These are phyloP conservation scores for Numida meleagris DNA, from an alignment of 2,113 vertebrate genomes.

Conservation along the genomic window DNA sequence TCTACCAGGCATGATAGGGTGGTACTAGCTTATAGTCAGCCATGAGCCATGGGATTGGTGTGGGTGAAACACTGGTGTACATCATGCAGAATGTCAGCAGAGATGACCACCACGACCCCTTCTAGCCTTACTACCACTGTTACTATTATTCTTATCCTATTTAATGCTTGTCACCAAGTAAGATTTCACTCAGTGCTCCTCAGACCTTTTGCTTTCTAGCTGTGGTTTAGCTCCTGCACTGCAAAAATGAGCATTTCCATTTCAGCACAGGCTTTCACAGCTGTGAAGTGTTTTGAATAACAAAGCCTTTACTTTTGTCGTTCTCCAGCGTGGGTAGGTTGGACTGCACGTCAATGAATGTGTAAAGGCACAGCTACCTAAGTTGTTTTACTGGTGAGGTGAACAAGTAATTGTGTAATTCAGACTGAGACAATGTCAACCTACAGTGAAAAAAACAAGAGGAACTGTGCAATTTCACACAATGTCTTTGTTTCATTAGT, in stretches of 20 bases:
- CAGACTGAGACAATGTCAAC: neutral
- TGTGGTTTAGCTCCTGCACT: neutral
- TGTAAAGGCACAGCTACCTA: neutral
- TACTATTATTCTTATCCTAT: neutral
- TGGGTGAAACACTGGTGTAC: neutral
- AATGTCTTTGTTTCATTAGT: neutral
- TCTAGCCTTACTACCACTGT: neutral
- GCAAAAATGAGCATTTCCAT: neutral
- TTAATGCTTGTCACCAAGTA: neutral
- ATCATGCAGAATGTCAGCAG: neutral
- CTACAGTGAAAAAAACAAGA: neutral
- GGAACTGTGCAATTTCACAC: rapidly evolving
- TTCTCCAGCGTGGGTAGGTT: neutral
- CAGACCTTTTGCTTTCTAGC: neutral
- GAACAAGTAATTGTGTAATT: rapidly evolving
- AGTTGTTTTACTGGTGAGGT: rapidly evolving
- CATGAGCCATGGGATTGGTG: rapidly evolving
- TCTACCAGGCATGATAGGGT: neutral
- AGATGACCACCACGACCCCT: neutral
- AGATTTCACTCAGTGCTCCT: neutral
- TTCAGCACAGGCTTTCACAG: neutral
- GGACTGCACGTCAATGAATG: neutral
- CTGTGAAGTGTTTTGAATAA: neutral
- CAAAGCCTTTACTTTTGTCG: neutral
- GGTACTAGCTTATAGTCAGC: neutral